Conservation (phyloP, 30 jellyfish, hydroid and myxozoan genomes). For the Clytia hemisphaerica region DNA sequence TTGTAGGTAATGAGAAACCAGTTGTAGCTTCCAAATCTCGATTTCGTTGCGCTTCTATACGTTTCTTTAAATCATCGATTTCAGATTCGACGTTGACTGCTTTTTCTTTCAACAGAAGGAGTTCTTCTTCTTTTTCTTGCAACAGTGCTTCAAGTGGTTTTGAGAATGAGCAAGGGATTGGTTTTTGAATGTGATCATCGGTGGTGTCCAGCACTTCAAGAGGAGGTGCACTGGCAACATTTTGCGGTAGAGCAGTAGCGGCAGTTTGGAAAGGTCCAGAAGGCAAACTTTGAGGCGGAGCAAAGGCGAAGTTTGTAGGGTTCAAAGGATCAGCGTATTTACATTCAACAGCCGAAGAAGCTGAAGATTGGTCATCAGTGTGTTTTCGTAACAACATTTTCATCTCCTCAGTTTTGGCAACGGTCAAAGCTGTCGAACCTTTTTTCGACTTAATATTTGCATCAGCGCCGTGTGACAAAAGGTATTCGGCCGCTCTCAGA, state of each 20-base stretch:
- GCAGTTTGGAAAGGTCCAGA: not conserved
- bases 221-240: too few species aligned
- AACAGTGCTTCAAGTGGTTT: not conserved
- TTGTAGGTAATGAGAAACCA: too few species aligned
- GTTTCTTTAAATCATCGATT: too few species aligned
- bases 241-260: not conserved
- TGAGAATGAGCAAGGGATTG: too few species aligned
- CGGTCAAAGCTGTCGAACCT: not conserved
- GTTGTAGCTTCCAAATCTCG: too few species aligned
- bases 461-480: conserved; percentile 2
- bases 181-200: too few species aligned
- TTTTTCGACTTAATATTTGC: not conserved
- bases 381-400: too few species aligned
- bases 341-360: too few species aligned
- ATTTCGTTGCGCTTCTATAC: too few species aligned
- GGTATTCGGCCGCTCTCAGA: not conserved
- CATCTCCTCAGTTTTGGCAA: conserved; percentile 5
- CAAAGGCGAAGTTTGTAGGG: not conserved
- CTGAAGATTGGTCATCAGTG: too few species aligned
- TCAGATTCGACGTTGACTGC: not conserved
- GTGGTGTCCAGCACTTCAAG: too few species aligned
- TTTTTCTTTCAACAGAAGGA: not conserved
- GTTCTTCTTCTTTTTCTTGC: not conserved
- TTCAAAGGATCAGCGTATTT: too few species aligned
- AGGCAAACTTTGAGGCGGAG: not conserved